These are phyloP conservation scores for Jaculus jaculus DNA, from an alignment of 2,113 vertebrate genomes.

Conservation along the genomic window DNA sequence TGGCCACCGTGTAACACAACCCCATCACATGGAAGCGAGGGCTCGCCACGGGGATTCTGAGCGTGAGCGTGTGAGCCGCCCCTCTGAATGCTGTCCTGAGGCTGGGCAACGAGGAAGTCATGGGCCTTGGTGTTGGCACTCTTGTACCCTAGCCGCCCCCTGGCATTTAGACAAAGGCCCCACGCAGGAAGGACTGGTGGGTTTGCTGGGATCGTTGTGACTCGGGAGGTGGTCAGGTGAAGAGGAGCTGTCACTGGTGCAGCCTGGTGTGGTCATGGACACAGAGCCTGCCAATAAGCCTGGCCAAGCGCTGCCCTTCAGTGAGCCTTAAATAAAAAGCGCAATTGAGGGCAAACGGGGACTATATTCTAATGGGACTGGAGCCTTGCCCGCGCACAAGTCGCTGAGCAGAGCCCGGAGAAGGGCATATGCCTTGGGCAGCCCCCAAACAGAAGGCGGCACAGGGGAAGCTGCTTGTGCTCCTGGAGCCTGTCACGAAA, in stretches of 20 bases:
- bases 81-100: background rate
- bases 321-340: constrained; percentile 36
- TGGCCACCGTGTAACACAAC: background rate
- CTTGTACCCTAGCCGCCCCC: no score
- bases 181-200: background rate
- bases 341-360: constrained; percentile 35
- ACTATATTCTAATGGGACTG: constrained; percentile 31
- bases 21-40: no score
- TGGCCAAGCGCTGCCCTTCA: constrained; percentile 33
- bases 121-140: background rate
- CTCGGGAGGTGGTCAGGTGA: background rate
- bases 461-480: constrained; percentile 34
- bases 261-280: background rate
- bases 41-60: background rate
- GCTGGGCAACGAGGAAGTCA: background rate
- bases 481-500: constrained; percentile 65
- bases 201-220: background rate
- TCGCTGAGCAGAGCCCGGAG: background rate
- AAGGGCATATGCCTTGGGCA: background rate
- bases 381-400: background rate
- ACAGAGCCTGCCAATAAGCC: background rate
- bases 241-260: background rate
- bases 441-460: background rate
- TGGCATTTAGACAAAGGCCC: background rate
- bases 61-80: no score